These are phyloP conservation scores for Gonatopus flavifemur DNA, from an alignment of 1,140 invertebrate genomes.

Conservation along the genomic window DNA sequence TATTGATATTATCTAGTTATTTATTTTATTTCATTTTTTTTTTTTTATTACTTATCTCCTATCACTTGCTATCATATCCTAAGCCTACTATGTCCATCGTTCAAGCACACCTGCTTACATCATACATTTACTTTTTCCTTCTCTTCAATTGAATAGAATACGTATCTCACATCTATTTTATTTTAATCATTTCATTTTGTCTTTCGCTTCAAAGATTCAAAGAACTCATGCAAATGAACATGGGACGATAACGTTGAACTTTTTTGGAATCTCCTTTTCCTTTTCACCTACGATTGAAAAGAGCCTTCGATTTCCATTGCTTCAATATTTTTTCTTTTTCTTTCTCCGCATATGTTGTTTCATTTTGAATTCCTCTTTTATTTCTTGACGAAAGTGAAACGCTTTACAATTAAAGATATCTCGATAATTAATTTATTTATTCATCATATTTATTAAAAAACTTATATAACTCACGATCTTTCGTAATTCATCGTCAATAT, in stretches of 20 bases:
- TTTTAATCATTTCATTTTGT: too few species aligned
- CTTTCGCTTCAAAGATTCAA: too few species aligned
- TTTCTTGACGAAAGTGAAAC: slow-evolving; percentile 22
- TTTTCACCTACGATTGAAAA: slow-evolving; percentile 10
- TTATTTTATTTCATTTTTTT: not conserved
- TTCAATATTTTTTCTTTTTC: slow-evolving; percentile 19
- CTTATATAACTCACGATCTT: slow-evolving; percentile 36
- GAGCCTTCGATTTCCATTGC: slow-evolving; percentile 25
- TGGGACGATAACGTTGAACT: slow-evolving; percentile 2
- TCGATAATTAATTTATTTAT: slow-evolving; percentile 7
- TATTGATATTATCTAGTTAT: slow-evolving; percentile 42
- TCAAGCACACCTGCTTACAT: slow-evolving; percentile 40
- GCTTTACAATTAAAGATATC: slow-evolving; percentile 24
- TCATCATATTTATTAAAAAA: slow-evolving; percentile 40
- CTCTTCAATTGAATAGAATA: not conserved
- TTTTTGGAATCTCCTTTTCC: slow-evolving; percentile 15
- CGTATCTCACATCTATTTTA: too few species aligned
- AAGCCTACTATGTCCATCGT: slow-evolving; percentile 44
- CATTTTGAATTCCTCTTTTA: slow-evolving; percentile 9
- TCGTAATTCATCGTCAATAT: slow-evolving; percentile 44
- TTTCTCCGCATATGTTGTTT: slow-evolving; percentile 22
- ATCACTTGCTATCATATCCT: slow-evolving; percentile 42
- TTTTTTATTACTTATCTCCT: slow-evolving; percentile 38
- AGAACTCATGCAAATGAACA: slow-evolving; percentile 3
- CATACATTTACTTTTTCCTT: slow-evolving; percentile 19